Percentiles rank a stretch among this genome's conserved stretches.
These are phyloP conservation scores for Helogale parvula DNA, from an alignment of 2,113 vertebrate species.

Conservation along the genomic window DNA sequence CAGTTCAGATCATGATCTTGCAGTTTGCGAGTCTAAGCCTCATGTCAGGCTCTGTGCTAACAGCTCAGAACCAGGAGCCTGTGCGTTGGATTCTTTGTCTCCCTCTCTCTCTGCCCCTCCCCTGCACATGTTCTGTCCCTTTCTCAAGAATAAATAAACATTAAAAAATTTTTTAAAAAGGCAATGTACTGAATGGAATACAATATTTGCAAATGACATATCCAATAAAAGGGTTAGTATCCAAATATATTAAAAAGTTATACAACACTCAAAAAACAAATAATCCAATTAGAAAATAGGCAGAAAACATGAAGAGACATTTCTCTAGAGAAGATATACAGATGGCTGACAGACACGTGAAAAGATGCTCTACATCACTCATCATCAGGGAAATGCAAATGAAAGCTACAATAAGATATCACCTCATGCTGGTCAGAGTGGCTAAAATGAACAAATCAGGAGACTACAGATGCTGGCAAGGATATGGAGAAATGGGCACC, in stretches of 20 bases:
- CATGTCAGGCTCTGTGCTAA: too few species aligned
- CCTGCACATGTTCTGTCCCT: too few species aligned
- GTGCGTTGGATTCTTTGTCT: too few species aligned
- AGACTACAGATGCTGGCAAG: neutral
- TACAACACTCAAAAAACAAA: neutral
- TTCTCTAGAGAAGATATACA: neutral
- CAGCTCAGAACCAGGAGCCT: too few species aligned
- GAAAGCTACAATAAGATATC: neutral
- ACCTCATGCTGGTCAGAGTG: neutral
- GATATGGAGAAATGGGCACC: neutral
- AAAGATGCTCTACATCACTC: neutral
- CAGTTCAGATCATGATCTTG: too few species aligned
- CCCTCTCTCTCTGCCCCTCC: too few species aligned
- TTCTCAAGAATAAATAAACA: too few species aligned
- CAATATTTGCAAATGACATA: neutral
- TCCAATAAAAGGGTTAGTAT: neutral
- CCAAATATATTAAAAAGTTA: neutral
- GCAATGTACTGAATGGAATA: neutral
- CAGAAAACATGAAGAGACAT: neutral
- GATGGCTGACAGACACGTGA: neutral
- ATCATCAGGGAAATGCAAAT: neutral
- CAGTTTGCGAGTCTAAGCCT: too few species aligned
- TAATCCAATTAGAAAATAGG: neutral
- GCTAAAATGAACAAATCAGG: neutral
- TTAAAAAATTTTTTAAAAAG: neutral